These are phyloP conservation scores for Litoditis marina DNA, from an alignment of 2,888 invertebrate species.

Conservation along the genomic window DNA sequence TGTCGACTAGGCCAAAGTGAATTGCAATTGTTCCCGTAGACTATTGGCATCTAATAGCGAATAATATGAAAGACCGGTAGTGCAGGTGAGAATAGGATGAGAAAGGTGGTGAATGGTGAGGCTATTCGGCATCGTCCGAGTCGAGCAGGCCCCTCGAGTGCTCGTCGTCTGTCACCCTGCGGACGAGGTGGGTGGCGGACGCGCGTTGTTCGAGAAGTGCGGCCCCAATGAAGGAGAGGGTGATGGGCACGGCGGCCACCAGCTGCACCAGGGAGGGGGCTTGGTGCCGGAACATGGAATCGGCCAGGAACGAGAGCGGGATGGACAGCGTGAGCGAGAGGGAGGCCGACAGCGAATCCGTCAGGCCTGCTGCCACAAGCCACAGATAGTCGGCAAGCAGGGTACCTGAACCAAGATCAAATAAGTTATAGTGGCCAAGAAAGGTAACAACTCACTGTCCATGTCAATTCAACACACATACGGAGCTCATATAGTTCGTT, in stretches of 20 bases:
- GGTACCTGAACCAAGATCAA: slow-evolving; percentile 73
- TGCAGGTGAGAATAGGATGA: too few relatives aligned
- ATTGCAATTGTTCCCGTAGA: too few relatives aligned
- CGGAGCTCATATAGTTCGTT: too few relatives aligned
- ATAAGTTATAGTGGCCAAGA: too few relatives aligned
- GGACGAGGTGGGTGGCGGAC: not conserved
- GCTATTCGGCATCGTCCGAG: too few relatives aligned
- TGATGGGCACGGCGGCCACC: slow-evolving; percentile 76
- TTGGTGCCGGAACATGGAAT: slow-evolving; percentile 66
- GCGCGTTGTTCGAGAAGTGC: slow-evolving; percentile 66
- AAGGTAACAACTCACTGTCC: too few relatives aligned
- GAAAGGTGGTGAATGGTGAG: too few relatives aligned
- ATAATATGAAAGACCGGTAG: too few relatives aligned
- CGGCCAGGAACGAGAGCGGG: slow-evolving; percentile 84
- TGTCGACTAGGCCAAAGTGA: too few relatives aligned
- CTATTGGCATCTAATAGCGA: too few relatives aligned
- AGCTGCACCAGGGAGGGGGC: slow-evolving; percentile 71
- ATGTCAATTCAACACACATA: too few relatives aligned
- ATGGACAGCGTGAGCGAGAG: slow-evolving; percentile 80
- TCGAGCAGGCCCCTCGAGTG: too few relatives aligned
- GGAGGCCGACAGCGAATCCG: slow-evolving; percentile 84
- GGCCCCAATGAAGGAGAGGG: slow-evolving; percentile 74
- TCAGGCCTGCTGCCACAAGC: slow-evolving; percentile 91
- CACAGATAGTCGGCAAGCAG: slow-evolving; percentile 86
- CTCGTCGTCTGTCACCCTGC: not conserved